Evolutionary conservation across 2,888 invertebrate genomes (phyloP).

Genomic region (Pycnomerus fuliginosus): DNA sequence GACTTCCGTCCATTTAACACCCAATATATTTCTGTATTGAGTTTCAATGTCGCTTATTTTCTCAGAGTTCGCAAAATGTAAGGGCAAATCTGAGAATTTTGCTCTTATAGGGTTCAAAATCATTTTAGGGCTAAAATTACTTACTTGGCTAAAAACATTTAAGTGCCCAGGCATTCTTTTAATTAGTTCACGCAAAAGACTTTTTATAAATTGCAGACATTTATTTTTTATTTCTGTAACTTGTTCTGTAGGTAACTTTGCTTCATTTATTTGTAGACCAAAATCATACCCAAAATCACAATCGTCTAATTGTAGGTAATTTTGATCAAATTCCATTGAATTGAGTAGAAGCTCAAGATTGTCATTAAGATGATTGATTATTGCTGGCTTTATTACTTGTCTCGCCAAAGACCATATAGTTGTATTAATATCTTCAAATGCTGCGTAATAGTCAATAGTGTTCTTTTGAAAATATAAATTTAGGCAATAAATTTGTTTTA

Average conservation of each 20-base stretch:
- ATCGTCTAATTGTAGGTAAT: neutral
- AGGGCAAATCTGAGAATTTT: conserved; percentile 6
- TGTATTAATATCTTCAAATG: conserved; percentile 8
- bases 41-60: conserved; percentile 8
- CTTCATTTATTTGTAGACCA: conserved; percentile 7
- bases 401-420: conserved; percentile 13
- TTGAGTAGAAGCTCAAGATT: conserved; percentile 7
- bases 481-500: conserved; percentile 12
- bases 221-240: too few species aligned
- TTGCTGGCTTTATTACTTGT: too few species aligned
- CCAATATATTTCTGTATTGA: conserved; percentile 11
- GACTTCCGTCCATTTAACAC: conserved; percentile 7
- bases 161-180: too few species aligned
- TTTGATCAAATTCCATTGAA: neutral
- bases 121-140: too few species aligned
- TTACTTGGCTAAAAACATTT: too few species aligned
- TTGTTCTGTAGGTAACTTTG: conserved; percentile 3
- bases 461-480: conserved; percentile 17
- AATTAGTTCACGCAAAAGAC: too few species aligned
- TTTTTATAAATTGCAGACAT: too few species aligned
- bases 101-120: too few species aligned
- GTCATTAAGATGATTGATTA: too few species aligned
- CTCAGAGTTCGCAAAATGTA: too few species aligned
- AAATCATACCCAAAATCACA: neutral
- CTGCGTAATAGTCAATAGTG: conserved; percentile 12